Evolutionary conservation across 1,140 invertebrate genomes (phyloP), one percentile per base, ranked within the genome.

Genomic region (Diachasmimorpha longicaudata): DNA sequence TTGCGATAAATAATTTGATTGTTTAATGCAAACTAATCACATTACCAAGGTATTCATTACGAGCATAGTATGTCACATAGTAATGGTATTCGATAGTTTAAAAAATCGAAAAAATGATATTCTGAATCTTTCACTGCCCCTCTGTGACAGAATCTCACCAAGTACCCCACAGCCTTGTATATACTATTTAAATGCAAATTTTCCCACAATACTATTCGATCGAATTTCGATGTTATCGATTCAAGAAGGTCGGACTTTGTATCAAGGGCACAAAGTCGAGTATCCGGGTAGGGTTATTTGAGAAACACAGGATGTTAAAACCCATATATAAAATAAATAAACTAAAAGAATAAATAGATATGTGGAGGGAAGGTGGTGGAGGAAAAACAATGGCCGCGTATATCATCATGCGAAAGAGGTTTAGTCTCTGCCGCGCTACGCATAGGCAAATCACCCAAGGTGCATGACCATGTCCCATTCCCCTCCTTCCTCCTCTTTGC

Each of bases 301-400:
- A 63, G 58, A 31, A 63, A 31, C 11, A 23, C 58, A 25, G 58
- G 23, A 63, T 63, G 23, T 63, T 63, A 10, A 55, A 19, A 55
- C 8, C 58, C 21, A 63, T 31, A 76, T 76, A 70, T 71, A 78
- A 25, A 74, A 19, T 69, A 70, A 75, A 78, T 73, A 70, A 16
- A 58, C 48, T 63, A 19, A 44, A 77, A 77, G 23, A 36, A 77
- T 58, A 36, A 77, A 72, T 48, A 70, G 66, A 74, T 58, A 21
- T 23, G 37, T 44, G 37, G 10, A 44, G 25, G 67, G 39, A n/a
- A 44, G 37, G 46, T 36, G 23, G 48, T 46, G 39, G 76, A 73
- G 44, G 25, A 21, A 70, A 75, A 88, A 88, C 87, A 88, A 88
- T 88, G 86, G 85, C 81, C 85, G 85, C 85, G 85, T 88, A 88